Evolutionary conservation across 2,888 invertebrate genomes (phyloP), one percentile per base, ranked within the genome.

Genomic region (Ecliptopera silaceata): DNA sequence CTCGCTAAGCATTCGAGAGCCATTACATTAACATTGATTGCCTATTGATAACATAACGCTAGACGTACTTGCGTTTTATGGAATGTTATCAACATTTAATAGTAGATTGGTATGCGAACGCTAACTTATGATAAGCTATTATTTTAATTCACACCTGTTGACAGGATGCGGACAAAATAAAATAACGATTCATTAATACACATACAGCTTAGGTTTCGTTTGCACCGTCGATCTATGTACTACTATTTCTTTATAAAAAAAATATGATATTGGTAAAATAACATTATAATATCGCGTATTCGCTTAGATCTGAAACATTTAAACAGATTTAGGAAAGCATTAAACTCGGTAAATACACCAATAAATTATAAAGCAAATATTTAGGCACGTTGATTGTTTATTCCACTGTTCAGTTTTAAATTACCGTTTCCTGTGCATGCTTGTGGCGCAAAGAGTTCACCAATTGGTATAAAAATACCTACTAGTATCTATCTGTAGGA

Each of bases 281-380:
- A 8, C n/a, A n/a, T n/a, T n/a, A n/a, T 34, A 11, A 1, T 20
- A 20, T 41, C 4, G 51, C 42, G 13, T 46, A 48, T n/a, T n/a
- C n/a, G 42, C 3, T 20, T 22, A 32, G 29, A 49, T 50, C 45
- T 45, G 26, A 44, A 26, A 20, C 29, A 8, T 34, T 51, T 34
- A 15, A 12, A 38, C 49, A 45, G 44, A 51, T 31, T 29, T 52
- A 61, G 57, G 50, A 46, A 57, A 56, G 31, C 60, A 63, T 56
- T 55, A 58, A 61, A 57, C 52, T 47, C 20, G 59, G 51, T 47
- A 49, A 55, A 57, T 59, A 58, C 59, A 56, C 44, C 34, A 26
- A 53, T 59, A 64, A 61, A 49, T 62, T 53, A 56, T 56, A 42
- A 12, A 20, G 49, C 44, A 57, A 61, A 61, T 57, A 58, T 58